Percentiles rank a stretch among this genome's conserved stretches.
Conservation (phyloP, 92 coral and sea anemone species). For the Phenganax subtilis region DNA sequence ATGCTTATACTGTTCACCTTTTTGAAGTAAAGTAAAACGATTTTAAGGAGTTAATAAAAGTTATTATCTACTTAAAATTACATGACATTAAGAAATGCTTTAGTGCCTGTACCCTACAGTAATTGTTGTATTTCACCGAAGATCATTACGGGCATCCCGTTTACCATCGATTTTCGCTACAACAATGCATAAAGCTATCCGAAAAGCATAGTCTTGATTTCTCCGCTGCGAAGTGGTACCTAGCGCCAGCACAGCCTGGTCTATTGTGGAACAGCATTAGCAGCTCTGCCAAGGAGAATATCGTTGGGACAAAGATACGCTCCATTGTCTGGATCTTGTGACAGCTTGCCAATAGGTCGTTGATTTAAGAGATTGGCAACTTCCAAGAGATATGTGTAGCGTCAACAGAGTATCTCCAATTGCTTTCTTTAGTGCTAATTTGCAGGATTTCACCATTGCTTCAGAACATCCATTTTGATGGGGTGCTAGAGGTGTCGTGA, state of each 20-base stretch:
- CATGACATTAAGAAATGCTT: not conserved
- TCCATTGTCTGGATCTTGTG: constrained; percentile 40
- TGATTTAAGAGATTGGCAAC: constrained; percentile 52
- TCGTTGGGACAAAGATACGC: too few species aligned
- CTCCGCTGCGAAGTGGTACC: constrained; percentile 20
- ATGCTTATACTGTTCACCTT: constrained; percentile 5
- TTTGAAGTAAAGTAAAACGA: constrained; percentile 12
- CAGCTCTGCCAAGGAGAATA: not conserved
- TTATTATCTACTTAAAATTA: not conserved
- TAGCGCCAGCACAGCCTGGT: constrained; percentile 18
- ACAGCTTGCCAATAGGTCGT: constrained; percentile 55
- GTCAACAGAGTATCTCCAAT: constrained; percentile 44
- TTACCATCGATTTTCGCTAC: constrained; percentile 12
- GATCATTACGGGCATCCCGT: not conserved
- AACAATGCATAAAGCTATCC: constrained; percentile 2
- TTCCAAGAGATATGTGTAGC: constrained; percentile 23
- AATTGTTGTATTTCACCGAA: not conserved
- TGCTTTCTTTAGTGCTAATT: not conserved
- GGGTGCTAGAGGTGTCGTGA: too few species aligned
- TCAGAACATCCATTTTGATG: too few species aligned
- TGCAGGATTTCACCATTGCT: not conserved
- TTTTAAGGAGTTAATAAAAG: constrained; percentile 8
- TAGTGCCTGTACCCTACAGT: constrained; percentile 5
- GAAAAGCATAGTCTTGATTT: constrained; percentile 16
- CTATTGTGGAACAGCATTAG: constrained; percentile 42